Conservation (phyloP, 2,797 vertebrate genomes). For the Amniataba percoides region DNA sequence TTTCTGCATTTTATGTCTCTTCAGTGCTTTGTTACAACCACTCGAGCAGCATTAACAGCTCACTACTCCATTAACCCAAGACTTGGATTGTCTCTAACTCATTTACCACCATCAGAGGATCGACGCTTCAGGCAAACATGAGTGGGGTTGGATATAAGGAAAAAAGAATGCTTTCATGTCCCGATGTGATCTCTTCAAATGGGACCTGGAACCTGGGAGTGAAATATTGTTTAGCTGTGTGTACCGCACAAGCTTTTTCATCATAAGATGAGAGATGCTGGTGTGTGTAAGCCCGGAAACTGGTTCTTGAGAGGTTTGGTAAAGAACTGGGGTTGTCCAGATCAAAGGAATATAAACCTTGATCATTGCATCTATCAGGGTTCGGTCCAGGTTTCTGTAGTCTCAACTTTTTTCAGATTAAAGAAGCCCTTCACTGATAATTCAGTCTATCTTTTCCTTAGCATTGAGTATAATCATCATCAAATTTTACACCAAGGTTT, state of each 20-base stretch:
- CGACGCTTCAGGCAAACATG: conserved; percentile 83
- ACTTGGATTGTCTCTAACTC: conserved; percentile 88
- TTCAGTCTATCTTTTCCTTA: conserved; percentile 30
- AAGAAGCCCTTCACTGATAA: conserved; percentile 52
- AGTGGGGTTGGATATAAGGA: conserved; percentile 81
- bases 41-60: conserved; percentile 89
- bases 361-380: conserved; percentile 72
- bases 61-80: conserved; percentile 86
- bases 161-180: conserved; percentile 86
- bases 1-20: conserved; percentile 83
- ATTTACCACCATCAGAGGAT: conserved; percentile 88
- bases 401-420: conserved; percentile 52
- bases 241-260: conserved; percentile 78
- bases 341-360: conserved; percentile 83
- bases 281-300: conserved; percentile 71
- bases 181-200: conserved; percentile 87
- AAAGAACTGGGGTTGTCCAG: conserved; percentile 76
- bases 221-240: conserved; percentile 81
- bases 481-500: conserved; percentile 35
- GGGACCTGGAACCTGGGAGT: conserved; percentile 81
- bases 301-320: conserved; percentile 79
- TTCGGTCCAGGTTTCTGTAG: conserved; percentile 48
- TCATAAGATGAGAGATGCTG: conserved; percentile 84
- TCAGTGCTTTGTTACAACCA: conserved; percentile 85
- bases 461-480: conserved; percentile 31